Evolutionary conservation across 2,888 invertebrate genomes (phyloP), one percentile per base, ranked within the genome.

Genomic region (Ennomos fuscantarius): DNA sequence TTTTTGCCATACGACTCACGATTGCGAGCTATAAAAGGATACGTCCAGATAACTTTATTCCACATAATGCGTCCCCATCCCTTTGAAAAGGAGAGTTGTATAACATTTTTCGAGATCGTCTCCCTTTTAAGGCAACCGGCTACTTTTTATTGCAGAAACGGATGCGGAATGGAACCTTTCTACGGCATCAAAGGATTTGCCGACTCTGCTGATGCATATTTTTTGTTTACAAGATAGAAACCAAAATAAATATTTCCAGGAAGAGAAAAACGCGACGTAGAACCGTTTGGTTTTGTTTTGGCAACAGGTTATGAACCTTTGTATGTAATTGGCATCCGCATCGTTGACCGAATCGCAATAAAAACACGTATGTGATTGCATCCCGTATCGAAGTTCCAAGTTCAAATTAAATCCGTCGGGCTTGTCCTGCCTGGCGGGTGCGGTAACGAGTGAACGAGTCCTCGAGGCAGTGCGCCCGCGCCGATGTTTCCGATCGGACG

Each of bases 41-140:
- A 82, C 81, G 87, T 82, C 84, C 88, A 87, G 88, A 89, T 89
- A 88, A 87, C 86, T 89, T 90, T 90, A 89, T 90, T 85, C 85
- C 82, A 82, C 81, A 86, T 87, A 81, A 86, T 86, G 77, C 80
- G 79, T 81, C 78, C 80, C 79, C 64, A 83, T 86, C 87, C 86
- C 84, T 91, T 91, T 89, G 87, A 91, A 87, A 88, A 79, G 86
- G 87, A 91, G 86, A 89, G 89, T 86, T 86, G 84, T 85, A 80
- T 81, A 81, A 82, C 82, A 81, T 87, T 88, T 86, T 89, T 89
- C 79, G 80, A 81, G 82, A 84, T 82, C 82, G 79, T 68, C 74
- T 77, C 81, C 89, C 86, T 87, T 87, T 84, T 85, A 87, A 81
- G 84, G 87, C 69, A 60, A 68, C 68, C 65, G 68, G 69, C 72